Evolutionary conservation across 2,797 vertebrate genomes (phyloP), one percentile per base, ranked within the genome.

Genomic region (Coregonus sp.): DNA sequence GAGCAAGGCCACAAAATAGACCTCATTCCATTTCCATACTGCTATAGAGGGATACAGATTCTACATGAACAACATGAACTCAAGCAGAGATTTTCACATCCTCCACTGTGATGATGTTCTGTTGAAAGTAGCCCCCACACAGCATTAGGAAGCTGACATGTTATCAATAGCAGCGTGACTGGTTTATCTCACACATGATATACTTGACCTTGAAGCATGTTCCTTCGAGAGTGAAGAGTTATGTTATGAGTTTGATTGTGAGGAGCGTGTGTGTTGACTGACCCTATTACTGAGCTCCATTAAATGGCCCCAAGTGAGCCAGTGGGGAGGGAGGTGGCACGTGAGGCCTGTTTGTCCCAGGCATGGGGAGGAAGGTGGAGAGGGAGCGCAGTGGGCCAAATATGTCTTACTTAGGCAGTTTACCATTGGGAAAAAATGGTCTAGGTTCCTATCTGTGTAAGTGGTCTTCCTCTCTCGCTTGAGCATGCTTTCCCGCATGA

Each of bases 121-220:
- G 16, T 54, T 54, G 4, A 15, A 5, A 15, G 1, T 16, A 54
- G 16, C 59, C n/a, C 59, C 65, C 14, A 66, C 14, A 35, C 65
- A 16, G 31, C 31, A 5, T 67, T 35, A 15, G 31, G 31, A 25
- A 25, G 31, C 29, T 66, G 29, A 33, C 63, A 59, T 63, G 4
- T 66, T 75, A 68, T 74, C 65, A 67, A 72, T 37, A 56, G 66
- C 5, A 31, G 47, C 54, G 9, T 61, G 47, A 74, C 61, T 65
- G 59, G 56, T 61, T 65, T 51, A 50, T 69, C 20, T 77, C 61
- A 54, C 75, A 20, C 14, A 18, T 72, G 65, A 77, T 66, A 29
- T 15, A 25, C 72, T 50, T 81, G 77, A 84, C 77, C 76, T 82
- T 81, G 52, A 72, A 66, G 66, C n/a, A n/a, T 68, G 51, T 73